phyloP scores from a whole-genome alignment of 2,113 vertebrate genomes.

The Toxostoma redivivum region DNA sequence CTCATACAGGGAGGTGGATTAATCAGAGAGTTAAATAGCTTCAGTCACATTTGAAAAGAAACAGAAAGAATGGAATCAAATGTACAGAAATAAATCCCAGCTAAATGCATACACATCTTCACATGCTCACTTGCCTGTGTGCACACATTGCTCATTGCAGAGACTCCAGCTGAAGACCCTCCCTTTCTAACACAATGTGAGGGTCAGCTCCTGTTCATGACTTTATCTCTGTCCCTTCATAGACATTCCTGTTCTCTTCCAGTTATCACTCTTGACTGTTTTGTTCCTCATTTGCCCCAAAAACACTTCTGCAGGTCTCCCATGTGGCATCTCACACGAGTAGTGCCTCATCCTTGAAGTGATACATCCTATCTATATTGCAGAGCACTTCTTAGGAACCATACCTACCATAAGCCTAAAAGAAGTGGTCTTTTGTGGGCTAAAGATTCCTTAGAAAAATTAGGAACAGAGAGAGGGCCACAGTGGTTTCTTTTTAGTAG shows the following conservation, averaged over 20 bases:
- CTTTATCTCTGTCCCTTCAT: background rate
- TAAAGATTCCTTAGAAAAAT: background rate
- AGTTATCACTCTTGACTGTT: background rate
- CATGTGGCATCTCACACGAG: background rate
- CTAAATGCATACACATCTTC: background rate
- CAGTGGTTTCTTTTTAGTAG: background rate
- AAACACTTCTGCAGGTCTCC: background rate
- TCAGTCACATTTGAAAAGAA: constrained; percentile 43
- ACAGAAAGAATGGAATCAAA: constrained; percentile 25
- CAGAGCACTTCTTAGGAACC: background rate
- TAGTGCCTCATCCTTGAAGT: background rate
- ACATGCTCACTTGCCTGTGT: background rate
- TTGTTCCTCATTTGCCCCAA: background rate
- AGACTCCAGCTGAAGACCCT: background rate
- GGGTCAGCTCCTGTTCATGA: background rate
- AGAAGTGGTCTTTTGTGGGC: background rate
- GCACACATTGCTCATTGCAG: background rate
- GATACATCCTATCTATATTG: background rate
- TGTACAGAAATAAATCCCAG: constrained; percentile 9
- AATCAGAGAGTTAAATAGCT: constrained; percentile 41
- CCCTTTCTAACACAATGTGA: background rate
- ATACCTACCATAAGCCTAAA: background rate
- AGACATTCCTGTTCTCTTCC: background rate
- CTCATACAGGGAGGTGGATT: background rate
- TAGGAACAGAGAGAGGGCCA: background rate